Percentiles rank a stretch among this genome's conserved stretches.
Evolutionary conservation across 2,888 invertebrate species (phyloP).

Genomic region (Caenorhabditis sp.): DNA sequence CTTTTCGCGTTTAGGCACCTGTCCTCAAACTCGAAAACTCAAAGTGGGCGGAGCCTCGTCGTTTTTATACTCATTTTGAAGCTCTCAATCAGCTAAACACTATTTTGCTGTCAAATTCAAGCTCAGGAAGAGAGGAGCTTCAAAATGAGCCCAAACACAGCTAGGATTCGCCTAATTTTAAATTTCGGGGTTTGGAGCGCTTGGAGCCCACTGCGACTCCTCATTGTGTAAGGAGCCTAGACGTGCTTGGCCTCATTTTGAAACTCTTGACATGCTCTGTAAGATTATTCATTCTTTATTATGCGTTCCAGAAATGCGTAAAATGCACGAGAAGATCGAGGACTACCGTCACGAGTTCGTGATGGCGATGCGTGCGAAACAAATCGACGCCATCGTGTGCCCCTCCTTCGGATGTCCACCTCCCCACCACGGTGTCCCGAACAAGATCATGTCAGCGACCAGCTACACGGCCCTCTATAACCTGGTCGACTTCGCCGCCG

Average conservation of each 20-base stretch:
- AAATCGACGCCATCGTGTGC: constrained; percentile 57
- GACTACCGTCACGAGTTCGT: constrained; percentile 66
- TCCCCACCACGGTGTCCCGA: constrained; percentile 72
- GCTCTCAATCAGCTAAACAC: not conserved
- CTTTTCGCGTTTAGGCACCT: too few relatives aligned
- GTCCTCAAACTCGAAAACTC: not conserved
- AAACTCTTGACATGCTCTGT: not conserved
- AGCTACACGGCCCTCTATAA: constrained; percentile 70
- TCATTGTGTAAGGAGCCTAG: not conserved
- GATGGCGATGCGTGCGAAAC: constrained; percentile 38
- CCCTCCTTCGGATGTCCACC: constrained; percentile 65
- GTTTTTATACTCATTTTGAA: too few relatives aligned
- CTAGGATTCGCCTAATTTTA: not conserved
- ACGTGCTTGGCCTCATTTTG: not conserved
- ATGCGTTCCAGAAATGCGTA: constrained; percentile 62
- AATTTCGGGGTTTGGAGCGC: not conserved
- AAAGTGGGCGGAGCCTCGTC: not conserved
- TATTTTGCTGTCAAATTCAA: not conserved
- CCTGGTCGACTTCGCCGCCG: constrained; percentile 66
- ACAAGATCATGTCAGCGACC: constrained; percentile 73
- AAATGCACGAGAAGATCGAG: constrained; percentile 66
- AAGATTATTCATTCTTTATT: not conserved
- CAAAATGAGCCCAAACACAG: not conserved
- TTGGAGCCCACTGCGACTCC: too few relatives aligned
- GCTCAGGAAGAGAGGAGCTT: not conserved